phyloP scores from a whole-genome alignment of 2,888 invertebrate genomes.

The Phyto melanocephala region DNA sequence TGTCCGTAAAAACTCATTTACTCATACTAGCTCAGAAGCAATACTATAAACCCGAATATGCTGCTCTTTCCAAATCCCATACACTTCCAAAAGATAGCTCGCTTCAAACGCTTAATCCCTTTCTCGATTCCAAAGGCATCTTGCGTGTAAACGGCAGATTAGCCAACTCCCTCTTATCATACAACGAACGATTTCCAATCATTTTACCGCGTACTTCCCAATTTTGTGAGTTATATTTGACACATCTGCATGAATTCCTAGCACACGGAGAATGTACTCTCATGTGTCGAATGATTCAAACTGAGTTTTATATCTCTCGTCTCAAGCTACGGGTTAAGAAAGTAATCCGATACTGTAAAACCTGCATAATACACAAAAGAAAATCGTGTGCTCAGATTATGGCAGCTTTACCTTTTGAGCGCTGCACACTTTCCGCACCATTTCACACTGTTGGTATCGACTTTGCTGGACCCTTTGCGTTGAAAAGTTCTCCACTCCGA shows the following conservation, averaged over 20 bases:
- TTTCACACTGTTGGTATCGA: too few relatives aligned
- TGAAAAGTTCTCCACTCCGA: not conserved
- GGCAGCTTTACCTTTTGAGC: too few relatives aligned
- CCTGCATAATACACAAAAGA: constrained; percentile 2
- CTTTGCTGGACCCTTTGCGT: constrained; percentile 4
- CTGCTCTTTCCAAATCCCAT: too few relatives aligned
- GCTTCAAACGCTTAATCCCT: not conserved
- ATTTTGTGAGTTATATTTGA: constrained; percentile 1
- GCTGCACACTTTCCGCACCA: not conserved
- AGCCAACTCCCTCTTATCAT: too few relatives aligned
- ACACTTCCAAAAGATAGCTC: not conserved
- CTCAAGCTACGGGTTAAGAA: not conserved
- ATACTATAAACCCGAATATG: not conserved
- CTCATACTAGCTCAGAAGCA: not conserved
- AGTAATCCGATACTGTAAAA: not conserved
- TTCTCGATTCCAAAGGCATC: too few relatives aligned
- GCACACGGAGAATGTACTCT: not conserved
- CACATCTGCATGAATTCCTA: too few relatives aligned
- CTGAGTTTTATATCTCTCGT: not conserved
- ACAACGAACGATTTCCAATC: too few relatives aligned
- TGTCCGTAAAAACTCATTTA: not conserved
- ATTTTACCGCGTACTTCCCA: not conserved
- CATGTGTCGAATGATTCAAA: constrained; percentile 12
- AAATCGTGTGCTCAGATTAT: too few relatives aligned
- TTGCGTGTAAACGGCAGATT: too few relatives aligned